These are phyloP conservation scores for Enoplosus armatus DNA, from an alignment of 2,797 vertebrate species.

Conservation along the genomic window DNA sequence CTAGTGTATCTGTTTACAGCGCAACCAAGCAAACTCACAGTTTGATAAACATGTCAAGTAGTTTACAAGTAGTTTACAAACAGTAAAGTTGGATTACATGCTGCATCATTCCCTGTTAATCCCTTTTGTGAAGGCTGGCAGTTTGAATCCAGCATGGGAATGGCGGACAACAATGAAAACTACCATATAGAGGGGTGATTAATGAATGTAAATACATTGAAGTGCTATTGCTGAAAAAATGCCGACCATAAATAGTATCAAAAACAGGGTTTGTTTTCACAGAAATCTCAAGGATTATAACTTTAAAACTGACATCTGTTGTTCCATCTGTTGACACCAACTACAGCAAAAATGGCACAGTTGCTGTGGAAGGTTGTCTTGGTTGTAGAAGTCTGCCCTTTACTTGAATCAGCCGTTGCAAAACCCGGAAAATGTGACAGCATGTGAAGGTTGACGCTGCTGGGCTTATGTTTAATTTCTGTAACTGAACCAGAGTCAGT, in stretches of 20 bases:
- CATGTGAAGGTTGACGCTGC: no score
- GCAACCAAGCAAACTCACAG: background rate
- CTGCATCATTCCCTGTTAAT: background rate
- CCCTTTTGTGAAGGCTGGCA: background rate
- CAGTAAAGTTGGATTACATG: background rate
- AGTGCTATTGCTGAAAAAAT: background rate
- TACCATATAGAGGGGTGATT: background rate
- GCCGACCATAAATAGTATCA: background rate
- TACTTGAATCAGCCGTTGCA: no score
- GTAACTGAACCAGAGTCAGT: no score
- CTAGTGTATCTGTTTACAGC: conserved; percentile 1
- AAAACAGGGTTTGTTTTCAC: background rate
- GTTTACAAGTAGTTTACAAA: background rate
- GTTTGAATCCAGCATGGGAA: no score
- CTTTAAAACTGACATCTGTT: background rate
- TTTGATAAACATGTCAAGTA: background rate
- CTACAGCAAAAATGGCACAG: no score
- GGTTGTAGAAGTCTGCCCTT: background rate
- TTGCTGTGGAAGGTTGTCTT: background rate
- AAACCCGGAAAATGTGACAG: no score
- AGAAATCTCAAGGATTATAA: background rate
- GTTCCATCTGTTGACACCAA: no score
- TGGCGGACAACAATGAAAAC: conserved; percentile 10
- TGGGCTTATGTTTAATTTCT: no score
- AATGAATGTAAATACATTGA: background rate